phyloP scores from a whole-genome alignment of 2,113 vertebrate species.

The Sciurus niger region DNA sequence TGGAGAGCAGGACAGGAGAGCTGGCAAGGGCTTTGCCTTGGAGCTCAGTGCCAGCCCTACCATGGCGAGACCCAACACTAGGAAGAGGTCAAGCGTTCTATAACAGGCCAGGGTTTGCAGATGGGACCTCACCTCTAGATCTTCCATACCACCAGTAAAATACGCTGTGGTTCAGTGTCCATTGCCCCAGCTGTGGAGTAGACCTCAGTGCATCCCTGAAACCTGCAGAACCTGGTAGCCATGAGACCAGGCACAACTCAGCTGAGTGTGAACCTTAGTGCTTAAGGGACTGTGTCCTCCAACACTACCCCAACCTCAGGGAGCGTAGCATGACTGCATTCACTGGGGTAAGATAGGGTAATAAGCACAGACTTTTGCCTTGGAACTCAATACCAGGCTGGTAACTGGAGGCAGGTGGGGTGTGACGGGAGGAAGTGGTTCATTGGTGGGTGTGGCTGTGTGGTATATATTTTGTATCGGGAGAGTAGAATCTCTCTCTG shows the following conservation, averaged over 20 bases:
- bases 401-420: too few relatives aligned
- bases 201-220: not conserved
- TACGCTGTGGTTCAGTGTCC: too few relatives aligned
- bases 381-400: too few relatives aligned
- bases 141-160: not conserved
- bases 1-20: not conserved
- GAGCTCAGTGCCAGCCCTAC: too few relatives aligned
- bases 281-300: not conserved
- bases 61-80: too few relatives aligned
- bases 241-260: not conserved
- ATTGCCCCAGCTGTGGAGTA: not conserved
- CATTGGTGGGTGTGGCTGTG: too few relatives aligned
- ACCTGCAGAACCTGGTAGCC: not conserved
- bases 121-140: not conserved
- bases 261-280: not conserved
- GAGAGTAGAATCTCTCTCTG: too few relatives aligned
- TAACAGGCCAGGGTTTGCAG: not conserved
- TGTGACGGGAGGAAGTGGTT: too few relatives aligned
- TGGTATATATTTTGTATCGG: too few relatives aligned
- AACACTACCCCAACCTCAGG: not conserved
- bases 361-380: too few relatives aligned
- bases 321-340: not conserved
- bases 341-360: not conserved
- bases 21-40: too few relatives aligned
- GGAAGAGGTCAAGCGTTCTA: not conserved